A percentile compares a stretch with the other conserved stretches of the same genome.
Evolutionary conservation across 2,888 invertebrate genomes (phyloP).

Genomic region (Tanytarsus gracilentus): DNA sequence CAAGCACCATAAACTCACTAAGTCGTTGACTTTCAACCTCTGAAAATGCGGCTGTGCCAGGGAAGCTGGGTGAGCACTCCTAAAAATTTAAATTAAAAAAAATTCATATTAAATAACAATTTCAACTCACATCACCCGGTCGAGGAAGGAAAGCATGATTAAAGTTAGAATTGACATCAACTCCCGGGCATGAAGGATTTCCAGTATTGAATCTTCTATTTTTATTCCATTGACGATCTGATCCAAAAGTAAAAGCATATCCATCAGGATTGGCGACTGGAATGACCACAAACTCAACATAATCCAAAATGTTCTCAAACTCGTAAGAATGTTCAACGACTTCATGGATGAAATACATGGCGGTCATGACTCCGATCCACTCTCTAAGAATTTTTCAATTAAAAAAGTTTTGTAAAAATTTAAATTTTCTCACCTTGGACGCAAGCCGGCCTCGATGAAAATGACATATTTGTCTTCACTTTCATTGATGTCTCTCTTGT

Average conservation of each 20-base stretch:
- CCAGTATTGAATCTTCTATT: constrained; percentile 49
- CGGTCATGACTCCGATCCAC: constrained; percentile 54
- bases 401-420: not conserved
- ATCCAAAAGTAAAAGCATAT: not conserved
- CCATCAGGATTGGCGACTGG: constrained; percentile 54
- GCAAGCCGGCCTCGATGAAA: constrained; percentile 53
- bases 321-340: constrained; percentile 49
- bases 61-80: constrained; percentile 51
- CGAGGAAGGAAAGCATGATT: constrained; percentile 59
- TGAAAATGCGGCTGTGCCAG: constrained; percentile 54
- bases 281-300: constrained; percentile 56
- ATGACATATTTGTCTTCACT: constrained; percentile 46
- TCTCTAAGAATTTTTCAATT: constrained; percentile 45
- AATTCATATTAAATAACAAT: not conserved
- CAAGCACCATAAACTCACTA: not conserved
- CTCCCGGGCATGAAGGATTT: constrained; percentile 50
- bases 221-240: constrained; percentile 53
- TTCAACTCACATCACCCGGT: constrained; percentile 20
- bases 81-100: not conserved
- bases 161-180: constrained; percentile 69
- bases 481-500: too few species aligned
- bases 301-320: constrained; percentile 45
- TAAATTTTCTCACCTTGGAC: constrained; percentile 38
- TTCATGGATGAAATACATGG: constrained; percentile 51
- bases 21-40: constrained; percentile 51